Conservation (phyloP, 2,113 vertebrate genomes). For the Aptenodytes forsteri region DNA sequence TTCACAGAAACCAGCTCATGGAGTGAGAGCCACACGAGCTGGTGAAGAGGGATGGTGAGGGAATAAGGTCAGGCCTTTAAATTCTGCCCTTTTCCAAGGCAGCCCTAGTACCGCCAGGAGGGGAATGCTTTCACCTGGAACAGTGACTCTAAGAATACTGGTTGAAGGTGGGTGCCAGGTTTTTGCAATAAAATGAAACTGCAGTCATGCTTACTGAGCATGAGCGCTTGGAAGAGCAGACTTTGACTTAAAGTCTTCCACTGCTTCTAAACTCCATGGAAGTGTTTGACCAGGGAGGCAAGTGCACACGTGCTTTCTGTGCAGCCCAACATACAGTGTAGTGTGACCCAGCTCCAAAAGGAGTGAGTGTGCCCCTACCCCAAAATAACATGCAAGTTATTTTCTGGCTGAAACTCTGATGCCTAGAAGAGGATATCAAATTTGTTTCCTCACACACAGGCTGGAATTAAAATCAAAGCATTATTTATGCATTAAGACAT, state of each 20-base stretch:
- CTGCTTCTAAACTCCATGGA: background rate
- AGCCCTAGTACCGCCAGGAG: background rate
- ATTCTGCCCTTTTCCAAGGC: background rate
- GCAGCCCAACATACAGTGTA: rapidly evolving
- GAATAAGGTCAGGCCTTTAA: too few relatives aligned
- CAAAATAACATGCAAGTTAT: too few relatives aligned
- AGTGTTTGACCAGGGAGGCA: background rate
- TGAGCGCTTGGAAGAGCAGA: background rate
- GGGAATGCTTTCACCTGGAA: background rate
- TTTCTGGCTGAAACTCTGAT: background rate
- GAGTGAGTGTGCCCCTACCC: background rate
- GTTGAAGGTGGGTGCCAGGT: background rate
- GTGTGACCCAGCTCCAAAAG: background rate
- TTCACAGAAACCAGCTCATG: background rate
- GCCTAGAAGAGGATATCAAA: background rate
- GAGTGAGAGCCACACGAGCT: background rate
- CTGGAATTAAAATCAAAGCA: background rate
- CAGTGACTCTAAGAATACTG: background rate
- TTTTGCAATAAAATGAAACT: background rate
- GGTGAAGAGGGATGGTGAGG: background rate
- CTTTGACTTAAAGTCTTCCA: background rate
- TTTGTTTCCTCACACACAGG: background rate
- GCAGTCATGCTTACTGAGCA: background rate
- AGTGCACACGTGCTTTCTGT: rapidly evolving
- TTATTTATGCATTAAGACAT: background rate